phyloP scores from a whole-genome alignment of 2,113 vertebrate species.

The Paedocypris sp. region DNA sequence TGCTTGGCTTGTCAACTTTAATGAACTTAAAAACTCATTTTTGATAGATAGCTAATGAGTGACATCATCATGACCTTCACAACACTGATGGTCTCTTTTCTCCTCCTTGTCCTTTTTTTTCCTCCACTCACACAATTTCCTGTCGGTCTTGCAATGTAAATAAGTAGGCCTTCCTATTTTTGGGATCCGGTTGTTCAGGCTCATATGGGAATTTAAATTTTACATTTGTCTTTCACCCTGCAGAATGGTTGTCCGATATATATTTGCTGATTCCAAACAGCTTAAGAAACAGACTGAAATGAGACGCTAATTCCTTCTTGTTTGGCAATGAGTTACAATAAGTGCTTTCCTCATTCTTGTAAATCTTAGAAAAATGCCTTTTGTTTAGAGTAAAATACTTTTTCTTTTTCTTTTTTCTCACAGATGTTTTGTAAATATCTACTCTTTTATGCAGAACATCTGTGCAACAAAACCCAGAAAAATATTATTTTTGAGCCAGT shows the following conservation, averaged over 20 bases:
- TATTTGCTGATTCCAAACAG: conserved; percentile 7
- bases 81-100: no score
- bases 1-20: no score
- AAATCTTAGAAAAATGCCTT: no score
- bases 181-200: conserved; percentile 4
- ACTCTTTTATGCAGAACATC: no score
- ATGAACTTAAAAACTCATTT: no score
- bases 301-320: not conserved
- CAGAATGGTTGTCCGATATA: conserved; percentile 1
- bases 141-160: conserved; percentile 35
- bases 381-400: no score
- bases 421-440: no score
- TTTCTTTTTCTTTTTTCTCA: not conserved
- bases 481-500: no score
- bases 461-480: no score
- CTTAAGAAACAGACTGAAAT: conserved; percentile 9
- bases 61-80: no score
- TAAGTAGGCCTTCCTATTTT: not conserved
- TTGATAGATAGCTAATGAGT: no score
- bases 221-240: conserved; percentile 22
- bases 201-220: conserved; percentile 23
- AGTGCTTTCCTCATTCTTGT: not conserved
- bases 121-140: conserved; percentile 33
- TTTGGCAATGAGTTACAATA: not conserved
- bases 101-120: no score